Conservation (phyloP, 2,113 vertebrate genomes). For the Phaethon lepturus region DNA sequence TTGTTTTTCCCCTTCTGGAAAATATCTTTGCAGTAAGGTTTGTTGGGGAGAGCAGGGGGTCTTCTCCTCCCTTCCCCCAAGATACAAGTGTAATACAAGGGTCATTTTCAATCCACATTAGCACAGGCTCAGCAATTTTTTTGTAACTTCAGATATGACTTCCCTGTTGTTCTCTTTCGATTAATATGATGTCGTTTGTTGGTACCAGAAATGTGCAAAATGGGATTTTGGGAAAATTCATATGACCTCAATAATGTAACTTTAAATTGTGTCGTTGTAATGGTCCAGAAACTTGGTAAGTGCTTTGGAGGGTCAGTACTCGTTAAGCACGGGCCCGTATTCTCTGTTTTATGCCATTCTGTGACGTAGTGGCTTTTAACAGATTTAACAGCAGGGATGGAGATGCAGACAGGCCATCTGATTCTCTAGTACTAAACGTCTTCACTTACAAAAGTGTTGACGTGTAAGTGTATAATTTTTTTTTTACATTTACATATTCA, state of each 20-base stretch:
- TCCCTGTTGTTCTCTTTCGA: neutral
- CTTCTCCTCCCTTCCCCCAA: rapidly evolving
- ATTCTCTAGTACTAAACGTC: rapidly evolving
- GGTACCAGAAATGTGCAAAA: neutral
- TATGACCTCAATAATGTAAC: neutral
- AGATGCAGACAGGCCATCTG: neutral
- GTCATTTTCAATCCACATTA: neutral
- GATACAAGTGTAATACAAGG: neutral
- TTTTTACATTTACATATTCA: neutral
- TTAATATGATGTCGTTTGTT: neutral
- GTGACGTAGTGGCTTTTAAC: neutral
- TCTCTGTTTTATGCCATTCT: neutral
- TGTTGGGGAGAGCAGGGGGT: neutral
- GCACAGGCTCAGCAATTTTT: neutral
- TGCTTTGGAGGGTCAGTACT: neutral
- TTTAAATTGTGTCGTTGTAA: neutral
- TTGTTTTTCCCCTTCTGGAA: no score
- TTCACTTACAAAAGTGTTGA: neutral
- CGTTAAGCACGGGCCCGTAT: rapidly evolving
- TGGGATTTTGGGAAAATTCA: neutral
- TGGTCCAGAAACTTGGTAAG: rapidly evolving
- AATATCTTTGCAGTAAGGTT: neutral
- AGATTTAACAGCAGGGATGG: neutral
- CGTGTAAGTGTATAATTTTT: neutral
- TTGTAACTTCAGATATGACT: neutral